Evolutionary conservation across 2,888 invertebrate species (phyloP).

Genomic region (Cephus rjabovi): DNA sequence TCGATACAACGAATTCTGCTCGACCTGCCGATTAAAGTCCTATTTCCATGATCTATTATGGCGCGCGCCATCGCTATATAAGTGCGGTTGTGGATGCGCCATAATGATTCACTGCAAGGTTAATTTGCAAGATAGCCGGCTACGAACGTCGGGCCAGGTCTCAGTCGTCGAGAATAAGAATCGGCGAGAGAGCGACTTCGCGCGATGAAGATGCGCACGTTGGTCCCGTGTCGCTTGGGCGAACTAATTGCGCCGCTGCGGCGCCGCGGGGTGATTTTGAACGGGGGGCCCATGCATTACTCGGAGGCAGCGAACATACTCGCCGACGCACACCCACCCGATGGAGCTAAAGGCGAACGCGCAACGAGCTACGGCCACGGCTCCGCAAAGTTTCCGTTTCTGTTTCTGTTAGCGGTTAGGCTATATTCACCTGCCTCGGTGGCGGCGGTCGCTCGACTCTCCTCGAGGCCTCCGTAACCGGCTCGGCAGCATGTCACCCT

Average conservation of each 20-base stretch:
- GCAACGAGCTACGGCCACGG: slow-evolving; percentile 25
- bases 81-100: background rate
- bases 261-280: slow-evolving; percentile 34
- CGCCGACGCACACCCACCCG: background rate
- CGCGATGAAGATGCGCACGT: slow-evolving; percentile 33
- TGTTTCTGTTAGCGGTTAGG: slow-evolving; percentile 47
- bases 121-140: slow-evolving; percentile 34
- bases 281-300: slow-evolving; percentile 31
- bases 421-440: slow-evolving; percentile 25
- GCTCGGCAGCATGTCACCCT: slow-evolving; percentile 66
- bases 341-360: slow-evolving; percentile 1
- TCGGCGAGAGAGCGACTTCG: slow-evolving; percentile 13
- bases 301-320: slow-evolving; percentile 17
- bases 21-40: background rate
- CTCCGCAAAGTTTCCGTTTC: slow-evolving; percentile 10
- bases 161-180: slow-evolving; percentile 21
- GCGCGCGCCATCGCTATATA: background rate
- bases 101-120: slow-evolving; percentile 42
- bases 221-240: slow-evolving; percentile 27
- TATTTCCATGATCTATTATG: background rate
- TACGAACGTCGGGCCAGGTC: slow-evolving; percentile 11
- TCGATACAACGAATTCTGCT: background rate
- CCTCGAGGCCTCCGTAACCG: slow-evolving; percentile 54
- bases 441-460: slow-evolving; percentile 7
- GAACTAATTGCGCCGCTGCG: slow-evolving; percentile 32